phyloP scores from a whole-genome alignment of 2,113 vertebrate species.

The Ailurus styani region DNA sequence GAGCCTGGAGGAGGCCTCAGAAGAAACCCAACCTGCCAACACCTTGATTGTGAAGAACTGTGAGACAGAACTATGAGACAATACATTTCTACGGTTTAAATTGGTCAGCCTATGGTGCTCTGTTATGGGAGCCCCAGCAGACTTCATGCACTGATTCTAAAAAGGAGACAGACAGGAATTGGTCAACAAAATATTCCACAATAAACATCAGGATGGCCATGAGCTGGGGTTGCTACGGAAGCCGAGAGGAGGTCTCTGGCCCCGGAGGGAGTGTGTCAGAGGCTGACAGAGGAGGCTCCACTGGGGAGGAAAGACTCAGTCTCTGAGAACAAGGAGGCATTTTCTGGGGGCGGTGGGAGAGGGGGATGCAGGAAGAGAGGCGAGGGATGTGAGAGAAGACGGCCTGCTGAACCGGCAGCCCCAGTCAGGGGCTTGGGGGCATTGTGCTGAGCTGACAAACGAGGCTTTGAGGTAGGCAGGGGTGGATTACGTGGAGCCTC shows the following conservation, averaged over 20 bases:
- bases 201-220: background rate
- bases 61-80: background rate
- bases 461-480: background rate
- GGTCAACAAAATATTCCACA: background rate
- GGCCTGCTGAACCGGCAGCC: rapidly evolving
- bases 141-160: background rate
- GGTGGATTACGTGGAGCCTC: background rate
- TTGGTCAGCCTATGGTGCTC: background rate
- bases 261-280: background rate
- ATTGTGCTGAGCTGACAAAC: background rate
- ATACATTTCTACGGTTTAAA: background rate
- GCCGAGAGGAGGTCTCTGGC: background rate
- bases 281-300: background rate
- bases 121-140: background rate
- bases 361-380: background rate
- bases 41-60: too few species aligned
- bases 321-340: background rate
- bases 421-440: background rate
- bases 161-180: background rate
- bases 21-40: background rate
- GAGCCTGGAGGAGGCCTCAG: background rate
- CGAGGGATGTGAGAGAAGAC: background rate
- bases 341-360: background rate
- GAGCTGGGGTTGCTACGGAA: background rate
- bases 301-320: background rate